Evolutionary conservation across 2,888 invertebrate species (phyloP).

Genomic region (Chrysomela aeneicollis): DNA sequence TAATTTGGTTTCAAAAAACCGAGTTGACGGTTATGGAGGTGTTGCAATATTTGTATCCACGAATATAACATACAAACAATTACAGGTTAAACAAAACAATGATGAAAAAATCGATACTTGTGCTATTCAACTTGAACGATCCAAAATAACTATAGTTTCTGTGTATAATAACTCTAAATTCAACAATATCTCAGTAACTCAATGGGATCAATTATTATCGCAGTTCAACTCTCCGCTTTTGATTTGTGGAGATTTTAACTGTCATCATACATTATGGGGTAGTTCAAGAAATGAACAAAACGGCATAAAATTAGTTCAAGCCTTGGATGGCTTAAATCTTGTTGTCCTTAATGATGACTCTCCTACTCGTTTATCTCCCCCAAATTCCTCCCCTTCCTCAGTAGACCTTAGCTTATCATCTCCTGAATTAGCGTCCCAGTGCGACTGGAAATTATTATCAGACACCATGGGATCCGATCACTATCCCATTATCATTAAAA

Average conservation of each 20-base stretch:
- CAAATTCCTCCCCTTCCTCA: neutral
- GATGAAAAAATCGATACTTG: conserved; percentile 5
- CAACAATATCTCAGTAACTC: conserved; percentile 6
- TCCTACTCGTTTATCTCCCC: neutral
- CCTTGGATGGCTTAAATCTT: conserved; percentile 4
- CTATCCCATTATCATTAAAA: conserved; percentile 7
- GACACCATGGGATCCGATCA: conserved; percentile 7
- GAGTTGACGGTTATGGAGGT: neutral
- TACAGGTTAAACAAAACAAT: neutral
- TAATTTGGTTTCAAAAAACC: neutral
- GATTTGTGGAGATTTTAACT: conserved; percentile 3
- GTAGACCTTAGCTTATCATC: conserved; percentile 4
- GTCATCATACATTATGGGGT: conserved; percentile 4
- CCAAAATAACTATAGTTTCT: conserved; percentile 1
- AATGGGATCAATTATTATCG: neutral
- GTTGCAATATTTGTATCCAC: conserved; percentile 2
- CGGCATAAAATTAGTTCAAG: conserved; percentile 11
- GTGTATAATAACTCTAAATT: conserved; percentile 1
- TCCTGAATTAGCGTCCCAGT: conserved; percentile 3
- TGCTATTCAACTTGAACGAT: conserved; percentile 7
- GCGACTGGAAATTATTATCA: conserved; percentile 9
- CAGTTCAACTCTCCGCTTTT: neutral
- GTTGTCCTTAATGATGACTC: conserved; percentile 4
- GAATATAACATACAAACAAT: conserved; percentile 9
- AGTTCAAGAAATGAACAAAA: conserved; percentile 8